These are phyloP conservation scores for Pseudobourletiella spinata DNA, from an alignment of 1,140 invertebrate species.

Conservation along the genomic window DNA sequence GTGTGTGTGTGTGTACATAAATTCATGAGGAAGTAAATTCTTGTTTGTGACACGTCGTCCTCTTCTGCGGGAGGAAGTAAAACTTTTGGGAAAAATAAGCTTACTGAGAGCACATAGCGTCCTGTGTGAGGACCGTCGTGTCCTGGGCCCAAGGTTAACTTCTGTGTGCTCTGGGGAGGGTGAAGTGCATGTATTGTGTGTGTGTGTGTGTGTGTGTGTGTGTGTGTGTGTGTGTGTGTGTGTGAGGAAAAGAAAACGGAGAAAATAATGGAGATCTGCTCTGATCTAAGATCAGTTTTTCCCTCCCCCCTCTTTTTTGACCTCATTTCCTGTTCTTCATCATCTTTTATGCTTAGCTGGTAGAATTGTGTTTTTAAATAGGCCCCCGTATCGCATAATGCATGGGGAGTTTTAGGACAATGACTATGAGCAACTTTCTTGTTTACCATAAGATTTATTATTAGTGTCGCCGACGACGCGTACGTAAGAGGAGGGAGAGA, in stretches of 20 bases:
- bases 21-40: too few species aligned
- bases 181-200: background rate
- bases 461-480: background rate
- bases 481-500: too few species aligned
- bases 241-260: too few species aligned
- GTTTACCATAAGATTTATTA: constrained; percentile 5
- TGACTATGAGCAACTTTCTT: constrained; percentile 8
- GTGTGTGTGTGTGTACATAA: too few species aligned
- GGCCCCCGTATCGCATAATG: constrained; percentile 3
- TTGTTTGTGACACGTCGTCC: too few species aligned
- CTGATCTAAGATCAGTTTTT: constrained; percentile 6
- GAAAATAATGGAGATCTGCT: background rate
- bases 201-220: background rate
- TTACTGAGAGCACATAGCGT: too few species aligned
- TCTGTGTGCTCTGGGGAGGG: background rate
- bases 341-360: constrained; percentile 27
- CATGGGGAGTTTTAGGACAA: constrained; percentile 22
- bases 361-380: constrained; percentile 24
- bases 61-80: too few species aligned
- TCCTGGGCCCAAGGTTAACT: background rate
- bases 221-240: background rate
- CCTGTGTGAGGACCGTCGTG: too few species aligned
- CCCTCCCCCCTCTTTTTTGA: constrained; percentile 18
- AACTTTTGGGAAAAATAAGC: too few species aligned
- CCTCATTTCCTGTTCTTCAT: constrained; percentile 29